phyloP scores from a whole-genome alignment of 1,140 invertebrate species.

The Lethrus apterus region DNA sequence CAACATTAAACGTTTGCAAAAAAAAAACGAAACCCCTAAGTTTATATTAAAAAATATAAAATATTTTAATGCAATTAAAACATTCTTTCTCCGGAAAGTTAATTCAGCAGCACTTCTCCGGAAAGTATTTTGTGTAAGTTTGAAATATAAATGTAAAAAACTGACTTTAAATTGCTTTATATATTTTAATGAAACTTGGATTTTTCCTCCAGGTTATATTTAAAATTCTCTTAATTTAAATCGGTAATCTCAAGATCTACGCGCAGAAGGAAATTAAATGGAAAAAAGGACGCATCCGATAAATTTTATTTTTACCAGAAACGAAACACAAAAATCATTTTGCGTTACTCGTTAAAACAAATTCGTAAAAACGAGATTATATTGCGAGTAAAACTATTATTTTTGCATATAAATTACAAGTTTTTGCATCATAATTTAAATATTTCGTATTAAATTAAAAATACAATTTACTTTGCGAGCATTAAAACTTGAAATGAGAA shows the following conservation, averaged over 20 bases:
- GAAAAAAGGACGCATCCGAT: no score
- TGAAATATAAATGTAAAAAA: slow-evolving; percentile 21
- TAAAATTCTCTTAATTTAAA: slow-evolving; percentile 18
- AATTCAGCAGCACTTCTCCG: slow-evolving; percentile 2
- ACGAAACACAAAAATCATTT: not conserved
- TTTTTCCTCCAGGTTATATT: slow-evolving; percentile 17
- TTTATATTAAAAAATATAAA: slow-evolving; percentile 19
- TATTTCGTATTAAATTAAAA: slow-evolving; percentile 17
- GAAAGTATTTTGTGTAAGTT: slow-evolving; percentile 17
- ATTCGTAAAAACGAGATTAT: slow-evolving; percentile 9
- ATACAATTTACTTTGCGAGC: slow-evolving; percentile 15
- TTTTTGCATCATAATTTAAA: slow-evolving; percentile 4
- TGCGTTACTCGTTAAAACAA: slow-evolving; percentile 1
- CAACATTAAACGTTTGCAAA: no score
- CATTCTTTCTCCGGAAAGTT: slow-evolving; percentile 18
- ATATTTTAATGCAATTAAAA: slow-evolving; percentile 26
- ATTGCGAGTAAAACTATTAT: slow-evolving; percentile 3
- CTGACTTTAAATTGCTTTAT: slow-evolving; percentile 24
- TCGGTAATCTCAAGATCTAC: slow-evolving; percentile 15
- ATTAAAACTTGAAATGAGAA: slow-evolving; percentile 17
- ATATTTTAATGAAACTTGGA: slow-evolving; percentile 25
- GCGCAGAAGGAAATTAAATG: slow-evolving; percentile 11
- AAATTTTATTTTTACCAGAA: no score
- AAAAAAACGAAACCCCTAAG: slow-evolving; percentile 6
- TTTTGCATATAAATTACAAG: slow-evolving; percentile 8